A percentile compares a stretch with the other conserved stretches of the same genome.
These are phyloP conservation scores for Bubo bubo DNA, from an alignment of 2,113 vertebrate genomes.

Conservation along the genomic window DNA sequence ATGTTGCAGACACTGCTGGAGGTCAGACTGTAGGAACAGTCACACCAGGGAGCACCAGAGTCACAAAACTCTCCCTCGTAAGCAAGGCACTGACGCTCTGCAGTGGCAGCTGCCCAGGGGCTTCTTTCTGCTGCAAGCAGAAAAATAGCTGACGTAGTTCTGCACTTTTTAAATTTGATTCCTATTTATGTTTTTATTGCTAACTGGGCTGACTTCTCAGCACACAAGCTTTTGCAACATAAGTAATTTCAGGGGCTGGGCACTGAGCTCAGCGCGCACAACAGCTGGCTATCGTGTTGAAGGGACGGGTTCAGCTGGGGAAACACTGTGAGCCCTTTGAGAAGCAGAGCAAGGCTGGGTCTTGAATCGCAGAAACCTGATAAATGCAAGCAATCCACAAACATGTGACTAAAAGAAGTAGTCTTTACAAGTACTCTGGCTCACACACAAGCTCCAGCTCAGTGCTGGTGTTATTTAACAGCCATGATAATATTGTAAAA, in stretches of 20 bases:
- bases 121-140: background rate
- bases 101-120: background rate
- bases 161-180: background rate
- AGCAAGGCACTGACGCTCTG: background rate
- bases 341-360: fast-evolving
- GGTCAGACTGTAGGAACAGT: background rate
- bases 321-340: background rate
- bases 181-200: background rate
- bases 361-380: background rate
- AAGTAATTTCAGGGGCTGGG: background rate
- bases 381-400: background rate
- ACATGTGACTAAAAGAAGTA: background rate
- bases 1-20: background rate
- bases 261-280: background rate
- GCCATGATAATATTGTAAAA: background rate
- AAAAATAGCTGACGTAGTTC: background rate
- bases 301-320: background rate
- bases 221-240: background rate
- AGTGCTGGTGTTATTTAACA: background rate
- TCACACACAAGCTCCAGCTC: background rate
- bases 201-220: background rate
- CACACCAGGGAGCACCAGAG: background rate
- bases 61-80: background rate
- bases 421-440: background rate
- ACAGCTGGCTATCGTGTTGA: background rate